Evolutionary conservation across 2,888 invertebrate species (phyloP).

Genomic region (Spodoptera exigua): DNA sequence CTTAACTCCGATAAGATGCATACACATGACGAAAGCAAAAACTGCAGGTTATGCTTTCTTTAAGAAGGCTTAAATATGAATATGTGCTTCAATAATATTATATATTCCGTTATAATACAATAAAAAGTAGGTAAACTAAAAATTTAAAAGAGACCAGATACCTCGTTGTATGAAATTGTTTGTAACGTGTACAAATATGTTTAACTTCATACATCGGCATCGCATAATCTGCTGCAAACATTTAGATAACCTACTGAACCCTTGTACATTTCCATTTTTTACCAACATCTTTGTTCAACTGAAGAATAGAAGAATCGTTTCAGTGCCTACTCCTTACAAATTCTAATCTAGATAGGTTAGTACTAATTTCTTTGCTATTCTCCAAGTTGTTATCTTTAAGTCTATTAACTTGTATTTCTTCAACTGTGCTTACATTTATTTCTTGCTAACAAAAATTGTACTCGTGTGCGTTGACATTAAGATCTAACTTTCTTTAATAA

Average conservation of each 20-base stretch:
- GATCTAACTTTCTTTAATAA: constrained; percentile 40
- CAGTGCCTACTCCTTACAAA: not conserved
- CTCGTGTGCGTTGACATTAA: constrained; percentile 5
- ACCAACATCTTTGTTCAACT: constrained; percentile 10
- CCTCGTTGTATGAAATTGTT: constrained; percentile 36
- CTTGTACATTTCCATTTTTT: constrained; percentile 53
- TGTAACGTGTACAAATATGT: constrained; percentile 37
- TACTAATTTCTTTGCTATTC: not conserved
- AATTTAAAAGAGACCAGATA: no score
- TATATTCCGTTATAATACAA: no score
- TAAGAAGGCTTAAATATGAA: no score
- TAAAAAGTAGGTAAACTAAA: no score
- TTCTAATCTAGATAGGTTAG: not conserved
- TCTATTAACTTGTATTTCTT: not conserved
- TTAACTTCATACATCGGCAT: constrained; percentile 52
- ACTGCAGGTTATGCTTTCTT: no score
- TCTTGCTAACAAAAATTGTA: not conserved
- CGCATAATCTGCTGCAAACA: constrained; percentile 63
- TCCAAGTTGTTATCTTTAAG: not conserved
- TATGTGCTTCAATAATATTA: no score
- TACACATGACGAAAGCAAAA: no score
- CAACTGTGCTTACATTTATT: no score
- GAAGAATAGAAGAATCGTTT: not conserved
- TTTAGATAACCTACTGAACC: constrained; percentile 65
- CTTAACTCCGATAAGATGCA: no score